Conservation (phyloP, 2,888 invertebrate genomes). For the Lucinisca nassula region DNA sequence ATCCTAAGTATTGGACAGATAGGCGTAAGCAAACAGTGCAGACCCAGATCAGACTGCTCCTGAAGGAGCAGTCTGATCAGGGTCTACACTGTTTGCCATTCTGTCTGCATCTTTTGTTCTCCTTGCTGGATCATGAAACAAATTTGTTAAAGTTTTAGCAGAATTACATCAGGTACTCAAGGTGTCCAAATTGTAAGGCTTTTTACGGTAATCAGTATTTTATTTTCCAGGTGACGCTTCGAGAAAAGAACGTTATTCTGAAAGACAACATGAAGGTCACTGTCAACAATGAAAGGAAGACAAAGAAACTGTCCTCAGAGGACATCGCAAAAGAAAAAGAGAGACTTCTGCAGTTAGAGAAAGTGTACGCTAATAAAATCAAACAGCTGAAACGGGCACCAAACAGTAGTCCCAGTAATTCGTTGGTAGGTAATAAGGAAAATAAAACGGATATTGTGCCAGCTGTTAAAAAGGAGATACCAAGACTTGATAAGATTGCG, state of each 20-base stretch:
- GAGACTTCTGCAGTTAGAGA: conserved; percentile 74
- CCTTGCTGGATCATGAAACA: too few species aligned
- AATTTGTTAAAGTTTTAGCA: too few species aligned
- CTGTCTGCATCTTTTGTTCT: too few species aligned
- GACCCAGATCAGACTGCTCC: too few species aligned
- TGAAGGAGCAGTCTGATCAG: too few species aligned
- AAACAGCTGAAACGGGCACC: conserved; percentile 71
- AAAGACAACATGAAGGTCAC: conserved; percentile 25
- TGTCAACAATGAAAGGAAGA: not conserved
- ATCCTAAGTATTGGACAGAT: too few species aligned
- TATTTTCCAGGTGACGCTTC: not conserved
- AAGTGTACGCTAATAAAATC: conserved; percentile 77
- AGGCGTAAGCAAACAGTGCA: too few species aligned
- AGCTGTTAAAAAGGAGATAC: conserved; percentile 46
- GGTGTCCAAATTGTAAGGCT: not conserved
- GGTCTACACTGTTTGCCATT: too few species aligned
- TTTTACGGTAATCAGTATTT: not conserved
- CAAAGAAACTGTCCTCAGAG: not conserved
- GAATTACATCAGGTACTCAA: too few species aligned
- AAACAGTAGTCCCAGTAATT: conserved; percentile 14
- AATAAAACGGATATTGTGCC: not conserved
- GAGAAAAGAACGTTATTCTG: not conserved
- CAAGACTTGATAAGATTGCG: conserved; percentile 71
- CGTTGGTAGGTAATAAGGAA: not conserved
- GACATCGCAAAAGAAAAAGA: conserved; percentile 75